phyloP scores from a whole-genome alignment of 1,140 invertebrate genomes.

The Spodoptera frugiperda region DNA sequence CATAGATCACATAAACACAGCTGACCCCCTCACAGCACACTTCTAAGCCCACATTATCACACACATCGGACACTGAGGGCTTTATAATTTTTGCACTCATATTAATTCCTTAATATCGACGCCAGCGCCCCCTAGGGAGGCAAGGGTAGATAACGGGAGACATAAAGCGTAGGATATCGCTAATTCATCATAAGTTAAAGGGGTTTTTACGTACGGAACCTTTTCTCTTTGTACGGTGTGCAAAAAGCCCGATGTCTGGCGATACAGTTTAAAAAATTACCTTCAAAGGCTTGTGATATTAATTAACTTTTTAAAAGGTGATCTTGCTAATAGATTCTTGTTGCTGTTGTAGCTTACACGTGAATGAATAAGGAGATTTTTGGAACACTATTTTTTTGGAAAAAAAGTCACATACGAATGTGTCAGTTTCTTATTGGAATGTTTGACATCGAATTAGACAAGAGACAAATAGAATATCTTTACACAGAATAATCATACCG shows the following conservation, averaged over 20 bases:
- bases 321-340: slow-evolving; percentile 40
- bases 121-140: slow-evolving; percentile 58
- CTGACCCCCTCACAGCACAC: slow-evolving; percentile 12
- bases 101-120: slow-evolving; percentile 85
- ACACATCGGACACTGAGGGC: slow-evolving; percentile 28
- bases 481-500: no score
- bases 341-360: not conserved
- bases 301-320: slow-evolving; percentile 69
- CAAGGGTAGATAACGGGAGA: slow-evolving; percentile 78
- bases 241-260: slow-evolving; percentile 77
- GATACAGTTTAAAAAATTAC: slow-evolving; percentile 73
- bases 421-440: not conserved
- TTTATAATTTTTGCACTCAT: slow-evolving; percentile 76
- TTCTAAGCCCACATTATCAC: slow-evolving; percentile 36
- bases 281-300: slow-evolving; percentile 80
- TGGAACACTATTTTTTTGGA: not conserved
- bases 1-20: slow-evolving; percentile 1
- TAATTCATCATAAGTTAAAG: slow-evolving; percentile 87
- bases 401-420: not conserved
- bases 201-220: slow-evolving; percentile 82
- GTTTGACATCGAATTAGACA: no score
- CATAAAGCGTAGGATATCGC: slow-evolving; percentile 85
- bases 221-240: slow-evolving; percentile 74
- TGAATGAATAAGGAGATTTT: not conserved
- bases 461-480: no score